These are phyloP conservation scores for Zoanthus sansibaricus DNA, from an alignment of 92 coral and sea anemone genomes.

Conservation along the genomic window DNA sequence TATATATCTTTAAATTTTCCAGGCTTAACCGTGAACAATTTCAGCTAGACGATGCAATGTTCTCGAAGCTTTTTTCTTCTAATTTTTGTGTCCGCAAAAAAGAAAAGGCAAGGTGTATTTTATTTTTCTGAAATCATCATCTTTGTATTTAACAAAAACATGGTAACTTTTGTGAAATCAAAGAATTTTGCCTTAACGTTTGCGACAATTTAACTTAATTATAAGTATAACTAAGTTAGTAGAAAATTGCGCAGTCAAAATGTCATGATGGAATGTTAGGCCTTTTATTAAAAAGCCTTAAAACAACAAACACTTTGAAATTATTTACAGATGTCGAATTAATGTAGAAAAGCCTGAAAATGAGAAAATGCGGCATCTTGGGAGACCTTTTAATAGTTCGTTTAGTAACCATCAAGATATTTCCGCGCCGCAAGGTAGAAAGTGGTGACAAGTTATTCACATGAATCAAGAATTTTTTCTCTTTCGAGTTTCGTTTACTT, in stretches of 20 bases:
- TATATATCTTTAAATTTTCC: background rate
- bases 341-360: background rate
- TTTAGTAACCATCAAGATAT: slow-evolving; percentile 39
- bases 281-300: slow-evolving; percentile 58
- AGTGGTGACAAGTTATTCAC: slow-evolving; percentile 35
- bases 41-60: background rate
- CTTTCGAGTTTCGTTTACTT: background rate
- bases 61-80: background rate
- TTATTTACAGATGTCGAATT: slow-evolving; percentile 53
- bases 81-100: background rate
- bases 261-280: slow-evolving; percentile 51
- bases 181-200: background rate
- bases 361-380: slow-evolving; percentile 25
- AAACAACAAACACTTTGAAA: slow-evolving; percentile 56
- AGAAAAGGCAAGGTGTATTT: no score
- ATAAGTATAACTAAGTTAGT: slow-evolving; percentile 6
- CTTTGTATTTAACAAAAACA: no score
- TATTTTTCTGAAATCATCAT: no score
- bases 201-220: background rate
- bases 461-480: background rate
- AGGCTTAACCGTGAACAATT: background rate
- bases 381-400: slow-evolving; percentile 46
- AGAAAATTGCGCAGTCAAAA: slow-evolving; percentile 20
- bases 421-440: slow-evolving; percentile 42
- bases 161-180: no score